Evolutionary conservation across 1,140 invertebrate genomes (phyloP), one percentile per base, ranked within the genome.

Genomic region (Intoshia linei): DNA sequence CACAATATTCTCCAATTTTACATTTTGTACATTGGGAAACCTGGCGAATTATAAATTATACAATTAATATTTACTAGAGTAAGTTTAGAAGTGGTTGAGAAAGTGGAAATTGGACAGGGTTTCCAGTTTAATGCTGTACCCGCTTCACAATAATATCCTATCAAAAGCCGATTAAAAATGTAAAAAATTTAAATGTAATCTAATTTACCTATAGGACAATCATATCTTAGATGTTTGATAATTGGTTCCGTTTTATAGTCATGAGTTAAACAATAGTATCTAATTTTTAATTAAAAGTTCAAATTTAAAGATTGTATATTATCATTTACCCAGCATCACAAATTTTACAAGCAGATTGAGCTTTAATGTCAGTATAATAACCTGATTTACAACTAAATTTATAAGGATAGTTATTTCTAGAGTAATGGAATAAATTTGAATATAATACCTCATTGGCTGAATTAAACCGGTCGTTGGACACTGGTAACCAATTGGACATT

Each of bases 51-150:
- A 48, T 47, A 14, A 42, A 34, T 10, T 41, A 23, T 14, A 50
- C 50, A 40, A 48, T 53, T 40, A 49, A 54, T 2, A 50, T 54
- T 19, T 50, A 50, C n/a, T 47, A 46, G 14, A 50, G 52, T 30
- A 50, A 38, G 13, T 27, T 27, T n/a, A n/a, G n/a, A n/a, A n/a
- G n/a, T n/a, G n/a, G n/a, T n/a, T n/a, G n/a, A n/a, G n/a, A 27
- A 27, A 10, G 24, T 27, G 24, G 7, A 27, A 18, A 50, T 40
- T 3, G 52, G 52, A 37, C 52, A 54, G 0, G 50, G 36, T 38
- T 45, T 43, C 47, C 47, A 48, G 44, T 52, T 47, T 15, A 47
- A 29, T 2, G 48, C 48, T 3, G 50, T 54, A 18, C 52, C 42
- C 25, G 42, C 45, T 6, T 50, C 50, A 39, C 52, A 54, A 43